phyloP scores from a whole-genome alignment of 1,140 invertebrate species.

The Whitmania pigra region DNA sequence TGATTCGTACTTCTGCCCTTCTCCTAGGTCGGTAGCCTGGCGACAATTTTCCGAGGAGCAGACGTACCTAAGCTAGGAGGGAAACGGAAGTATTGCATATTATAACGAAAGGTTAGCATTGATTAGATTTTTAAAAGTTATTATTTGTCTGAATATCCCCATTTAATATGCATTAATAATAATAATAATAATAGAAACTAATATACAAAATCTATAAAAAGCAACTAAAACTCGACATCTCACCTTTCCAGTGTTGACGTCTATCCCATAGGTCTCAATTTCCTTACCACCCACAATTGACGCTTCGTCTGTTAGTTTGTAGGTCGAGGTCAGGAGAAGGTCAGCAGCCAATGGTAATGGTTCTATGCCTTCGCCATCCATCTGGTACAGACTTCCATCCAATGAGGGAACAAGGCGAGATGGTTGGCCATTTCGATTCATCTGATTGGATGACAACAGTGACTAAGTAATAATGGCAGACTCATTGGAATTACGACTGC shows the following conservation, averaged over 20 bases:
- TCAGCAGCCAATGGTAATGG: slow-evolving; percentile 71
- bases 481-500: not conserved
- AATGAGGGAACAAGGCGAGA: slow-evolving; percentile 78
- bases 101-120: too few species aligned
- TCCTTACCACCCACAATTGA: slow-evolving; percentile 69
- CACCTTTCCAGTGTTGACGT: slow-evolving; percentile 57
- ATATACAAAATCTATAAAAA: too few species aligned
- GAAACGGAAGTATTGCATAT: not conserved
- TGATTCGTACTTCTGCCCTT: slow-evolving; percentile 35
- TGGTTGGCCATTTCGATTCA: slow-evolving; percentile 70
- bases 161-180: too few species aligned
- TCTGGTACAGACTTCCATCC: slow-evolving; percentile 73
- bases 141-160: too few species aligned
- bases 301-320: slow-evolving; percentile 65
- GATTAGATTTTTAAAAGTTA: too few species aligned
- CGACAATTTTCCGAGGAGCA: slow-evolving; percentile 47
- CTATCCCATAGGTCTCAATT: slow-evolving; percentile 52
- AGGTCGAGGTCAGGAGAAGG: slow-evolving; percentile 63
- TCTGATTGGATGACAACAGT: slow-evolving; percentile 42
- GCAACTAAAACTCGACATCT: not conserved
- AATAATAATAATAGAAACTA: too few species aligned
- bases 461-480: too few species aligned
- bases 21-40: slow-evolving; percentile 35
- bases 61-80: slow-evolving; percentile 50
- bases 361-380: slow-evolving; percentile 75